These are phyloP conservation scores for Schizotus pectinicornis DNA, from an alignment of 2,888 invertebrate genomes.

Conservation along the genomic window DNA sequence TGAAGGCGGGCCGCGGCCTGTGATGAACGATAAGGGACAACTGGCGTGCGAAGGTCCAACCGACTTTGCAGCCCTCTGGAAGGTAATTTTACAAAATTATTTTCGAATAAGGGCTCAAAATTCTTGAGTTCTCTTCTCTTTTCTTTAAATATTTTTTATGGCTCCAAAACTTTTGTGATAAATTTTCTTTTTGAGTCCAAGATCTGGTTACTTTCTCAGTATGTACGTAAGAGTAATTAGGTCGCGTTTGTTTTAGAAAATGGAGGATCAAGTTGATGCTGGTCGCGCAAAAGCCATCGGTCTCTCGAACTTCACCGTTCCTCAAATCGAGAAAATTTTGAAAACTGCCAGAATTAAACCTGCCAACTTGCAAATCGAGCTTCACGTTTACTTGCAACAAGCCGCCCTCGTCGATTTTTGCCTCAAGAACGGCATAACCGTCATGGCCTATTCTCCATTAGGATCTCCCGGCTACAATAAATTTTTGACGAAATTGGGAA, in stretches of 20 bases:
- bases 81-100: constrained; percentile 61
- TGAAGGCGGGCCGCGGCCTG: constrained; percentile 52
- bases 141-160: too few relatives aligned
- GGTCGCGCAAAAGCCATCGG: constrained; percentile 79
- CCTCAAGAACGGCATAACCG: constrained; percentile 54
- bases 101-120: too few relatives aligned
- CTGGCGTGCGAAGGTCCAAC: constrained; percentile 66
- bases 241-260: constrained; percentile 59
- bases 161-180: too few relatives aligned
- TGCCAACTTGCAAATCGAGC: constrained; percentile 70
- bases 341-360: constrained; percentile 65
- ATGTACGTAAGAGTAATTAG: too few relatives aligned
- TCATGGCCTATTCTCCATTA: constrained; percentile 61
- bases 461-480: constrained; percentile 59
- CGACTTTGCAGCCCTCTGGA: constrained; percentile 75
- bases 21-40: constrained; percentile 65
- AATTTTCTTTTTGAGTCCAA: too few relatives aligned
- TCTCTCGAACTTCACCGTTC: constrained; percentile 76
- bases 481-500: constrained; percentile 3
- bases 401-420: constrained; percentile 57
- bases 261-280: constrained; percentile 68
- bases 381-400: constrained; percentile 61
- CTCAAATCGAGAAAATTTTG: constrained; percentile 71
- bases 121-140: too few relatives aligned
- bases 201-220: too few relatives aligned